These are phyloP conservation scores for Collichthys lucidus DNA, from an alignment of 2,113 vertebrate genomes.

Conservation along the genomic window DNA sequence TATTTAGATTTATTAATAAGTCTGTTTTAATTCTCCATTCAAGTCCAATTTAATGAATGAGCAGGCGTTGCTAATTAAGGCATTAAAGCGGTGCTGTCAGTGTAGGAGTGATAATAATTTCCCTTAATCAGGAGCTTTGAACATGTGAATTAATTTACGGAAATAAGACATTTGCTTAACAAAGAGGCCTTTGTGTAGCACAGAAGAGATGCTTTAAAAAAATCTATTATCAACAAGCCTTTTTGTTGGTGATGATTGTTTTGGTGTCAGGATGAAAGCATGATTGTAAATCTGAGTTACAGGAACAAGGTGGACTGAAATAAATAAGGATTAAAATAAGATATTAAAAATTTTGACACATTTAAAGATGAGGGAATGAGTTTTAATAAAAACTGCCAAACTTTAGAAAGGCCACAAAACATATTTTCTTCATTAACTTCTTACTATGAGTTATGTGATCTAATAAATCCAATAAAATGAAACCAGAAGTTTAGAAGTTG, in stretches of 20 bases:
- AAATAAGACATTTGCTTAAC: conserved; percentile 42
- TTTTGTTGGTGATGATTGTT: background rate
- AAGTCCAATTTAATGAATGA: conserved; percentile 52
- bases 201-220: conserved; percentile 8
- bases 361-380: background rate
- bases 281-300: background rate
- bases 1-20: conserved; percentile 50
- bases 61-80: conserved; percentile 59
- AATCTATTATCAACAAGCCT: conserved; percentile 21
- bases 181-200: conserved; percentile 14
- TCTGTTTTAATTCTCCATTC: conserved; percentile 38
- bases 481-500: too few relatives aligned
- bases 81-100: conserved; percentile 40
- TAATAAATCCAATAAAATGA: too few relatives aligned
- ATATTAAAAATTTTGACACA: background rate
- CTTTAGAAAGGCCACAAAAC: too few relatives aligned
- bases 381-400: background rate
- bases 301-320: background rate
- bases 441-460: too few relatives aligned
- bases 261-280: background rate
- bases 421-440: too few relatives aligned
- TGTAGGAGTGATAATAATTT: conserved; percentile 51
- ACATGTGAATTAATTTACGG: conserved; percentile 48
- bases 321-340: background rate
- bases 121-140: conserved; percentile 59